Base-by-base conservation (phyloP, 2,113 vertebrate species). In the Hippocampus barbouri region DNA sequence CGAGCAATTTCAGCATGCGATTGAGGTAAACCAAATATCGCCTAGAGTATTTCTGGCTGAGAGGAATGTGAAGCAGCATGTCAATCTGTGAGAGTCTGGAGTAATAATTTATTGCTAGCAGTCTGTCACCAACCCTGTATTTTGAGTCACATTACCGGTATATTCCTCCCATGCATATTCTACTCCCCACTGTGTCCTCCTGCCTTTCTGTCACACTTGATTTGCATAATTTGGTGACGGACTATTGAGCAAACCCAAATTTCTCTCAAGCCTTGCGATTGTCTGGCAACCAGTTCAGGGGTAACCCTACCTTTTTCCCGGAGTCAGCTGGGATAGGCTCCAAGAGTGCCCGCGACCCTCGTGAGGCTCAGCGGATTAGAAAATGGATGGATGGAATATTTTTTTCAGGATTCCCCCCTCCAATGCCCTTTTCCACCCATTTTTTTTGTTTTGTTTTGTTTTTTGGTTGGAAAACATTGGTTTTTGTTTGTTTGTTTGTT, bases 1-100 rank as follows among this genome's bases (percentile, higher is more conserved):
- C 0, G 97, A 99, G 74, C 97, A 99, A 73, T 99, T 99, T 87
- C 97, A 99, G 81, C 97, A 99, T 30, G 97, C 97, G 56, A 99
- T 99, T 56, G 97, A 99, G 95, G 97, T 99, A 89, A 53, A 54
- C 38, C 23, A 18, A 45, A 45, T 47, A 25, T 4, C 21, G 9
- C 11, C 21, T 0, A 18, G 27, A 20, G 59, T 20, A n/a, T 27
- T 59, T 59, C 56, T 59, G 56, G 9, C 21, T 1, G 15, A 40
- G 16, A 77, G 30, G n/a, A 51, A 43, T 43, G 41, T 1, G 41
- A 45, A 66, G n/a, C 40, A 45, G 25, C 41, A 47, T 18, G 49
- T 53, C 49, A 5, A 7, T 53, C 16, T 20, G 49, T 18, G 1
- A 8, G 16, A 21, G 18, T n/a, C 6, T 34, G 15, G 25, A 61